Conservation (phyloP, 2,797 vertebrate species). For the Lacerta viridis region DNA sequence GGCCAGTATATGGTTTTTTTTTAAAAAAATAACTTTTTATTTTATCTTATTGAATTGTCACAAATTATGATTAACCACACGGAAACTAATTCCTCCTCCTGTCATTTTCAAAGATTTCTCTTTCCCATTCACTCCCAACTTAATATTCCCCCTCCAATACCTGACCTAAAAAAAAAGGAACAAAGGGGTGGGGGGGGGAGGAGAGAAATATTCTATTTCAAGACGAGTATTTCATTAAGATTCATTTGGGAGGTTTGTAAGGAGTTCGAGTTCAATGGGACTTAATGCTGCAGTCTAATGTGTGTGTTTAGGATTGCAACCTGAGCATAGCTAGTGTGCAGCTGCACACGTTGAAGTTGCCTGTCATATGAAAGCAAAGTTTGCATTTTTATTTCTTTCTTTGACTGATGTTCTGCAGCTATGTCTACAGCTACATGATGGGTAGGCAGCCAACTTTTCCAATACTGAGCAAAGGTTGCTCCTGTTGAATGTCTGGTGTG, state of each 20-base stretch:
- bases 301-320: neutral
- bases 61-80: neutral
- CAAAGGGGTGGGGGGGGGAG: neutral
- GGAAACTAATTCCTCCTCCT: neutral
- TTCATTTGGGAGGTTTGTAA: neutral
- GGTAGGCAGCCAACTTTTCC: neutral
- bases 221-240: neutral
- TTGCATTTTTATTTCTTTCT: no score
- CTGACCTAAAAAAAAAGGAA: neutral
- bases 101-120: neutral
- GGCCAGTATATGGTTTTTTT: neutral
- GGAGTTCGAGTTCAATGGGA: neutral
- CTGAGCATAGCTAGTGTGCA: neutral
- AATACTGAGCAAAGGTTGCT: neutral
- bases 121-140: neutral
- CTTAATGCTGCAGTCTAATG: neutral
- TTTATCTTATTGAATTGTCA: neutral
- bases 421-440: no score
- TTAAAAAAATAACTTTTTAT: neutral
- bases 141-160: neutral
- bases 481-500: neutral
- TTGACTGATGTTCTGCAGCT: no score
- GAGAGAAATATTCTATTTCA: no score
- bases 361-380: neutral
- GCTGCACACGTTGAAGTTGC: neutral